phyloP scores from a whole-genome alignment of 2,888 invertebrate species.

The Drosophila falleni region DNA sequence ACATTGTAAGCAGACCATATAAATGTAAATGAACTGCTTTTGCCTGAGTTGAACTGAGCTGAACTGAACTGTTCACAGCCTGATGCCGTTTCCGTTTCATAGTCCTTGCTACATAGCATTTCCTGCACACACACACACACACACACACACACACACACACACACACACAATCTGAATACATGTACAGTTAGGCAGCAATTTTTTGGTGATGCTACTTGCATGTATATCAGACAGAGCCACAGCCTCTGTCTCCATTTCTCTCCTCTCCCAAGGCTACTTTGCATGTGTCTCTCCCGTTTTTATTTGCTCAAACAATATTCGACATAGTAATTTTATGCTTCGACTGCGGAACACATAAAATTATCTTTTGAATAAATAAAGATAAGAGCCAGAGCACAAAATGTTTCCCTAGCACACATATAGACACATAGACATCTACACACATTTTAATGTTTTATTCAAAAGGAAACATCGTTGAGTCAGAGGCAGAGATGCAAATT shows the following conservation, averaged over 20 bases:
- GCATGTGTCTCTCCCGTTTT: constrained; percentile 76
- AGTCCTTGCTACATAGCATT: constrained; percentile 74
- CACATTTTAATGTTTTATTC: constrained; percentile 79
- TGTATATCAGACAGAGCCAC: constrained; percentile 47
- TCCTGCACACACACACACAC: constrained; percentile 52
- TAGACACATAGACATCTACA: constrained; percentile 40
- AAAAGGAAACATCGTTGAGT: constrained; percentile 74
- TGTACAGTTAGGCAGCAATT: constrained; percentile 72
- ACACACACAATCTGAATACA: neutral
- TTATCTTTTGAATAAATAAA: constrained; percentile 81
- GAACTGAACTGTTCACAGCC: constrained; percentile 61
- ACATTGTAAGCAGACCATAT: constrained; percentile 82
- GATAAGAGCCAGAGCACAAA: constrained; percentile 73
- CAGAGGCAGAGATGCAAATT: constrained; percentile 77
- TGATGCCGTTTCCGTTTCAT: constrained; percentile 81
- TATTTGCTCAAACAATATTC: constrained; percentile 81
- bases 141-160: constrained; percentile 13
- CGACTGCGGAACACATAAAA: constrained; percentile 81
- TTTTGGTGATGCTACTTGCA: constrained; percentile 74
- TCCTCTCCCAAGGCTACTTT: constrained; percentile 50
- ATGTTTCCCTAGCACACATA: constrained; percentile 58
- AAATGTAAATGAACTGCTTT: constrained; percentile 78
- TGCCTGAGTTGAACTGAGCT: constrained; percentile 57
- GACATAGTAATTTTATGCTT: constrained; percentile 81
- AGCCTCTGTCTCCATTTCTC: constrained; percentile 2